Conservation (phyloP, 2,797 vertebrate species). For the Sebastes trivittatus region DNA sequence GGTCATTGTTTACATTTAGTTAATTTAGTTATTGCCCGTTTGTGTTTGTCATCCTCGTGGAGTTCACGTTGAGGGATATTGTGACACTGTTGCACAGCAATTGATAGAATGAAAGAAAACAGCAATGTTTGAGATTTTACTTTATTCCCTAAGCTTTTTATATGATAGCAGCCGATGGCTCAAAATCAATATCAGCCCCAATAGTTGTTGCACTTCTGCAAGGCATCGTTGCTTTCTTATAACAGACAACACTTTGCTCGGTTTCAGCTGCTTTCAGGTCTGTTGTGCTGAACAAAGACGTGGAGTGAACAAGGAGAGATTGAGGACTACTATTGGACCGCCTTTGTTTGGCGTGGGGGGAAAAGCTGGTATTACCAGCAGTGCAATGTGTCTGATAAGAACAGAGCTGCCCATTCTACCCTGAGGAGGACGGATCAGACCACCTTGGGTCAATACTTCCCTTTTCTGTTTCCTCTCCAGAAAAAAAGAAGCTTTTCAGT, state of each 20-base stretch:
- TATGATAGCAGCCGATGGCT: neutral
- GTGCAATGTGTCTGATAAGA: conserved; percentile 28
- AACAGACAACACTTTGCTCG: neutral
- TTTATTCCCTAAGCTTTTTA: neutral
- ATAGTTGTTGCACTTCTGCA: too few relatives aligned
- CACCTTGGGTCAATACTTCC: conserved; percentile 45
- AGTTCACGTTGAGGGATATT: neutral
- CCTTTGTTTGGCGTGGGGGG: conserved; percentile 9
- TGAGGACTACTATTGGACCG: neutral
- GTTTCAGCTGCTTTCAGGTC: neutral
- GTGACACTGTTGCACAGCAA: neutral
- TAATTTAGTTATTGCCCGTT: neutral
- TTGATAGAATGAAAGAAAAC: too few relatives aligned
- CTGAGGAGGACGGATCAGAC: conserved; percentile 27
- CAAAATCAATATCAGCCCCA: neutral
- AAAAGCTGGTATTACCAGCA: conserved; percentile 10
- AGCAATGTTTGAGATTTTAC: neutral
- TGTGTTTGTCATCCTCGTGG: neutral
- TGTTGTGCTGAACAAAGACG: conserved; percentile 3
- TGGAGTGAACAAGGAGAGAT: neutral
- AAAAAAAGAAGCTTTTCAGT: conserved; percentile 8
- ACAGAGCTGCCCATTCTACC: conserved; percentile 11
- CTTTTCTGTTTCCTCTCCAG: conserved; percentile 34
- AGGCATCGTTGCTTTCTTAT: neutral
- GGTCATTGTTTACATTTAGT: too few relatives aligned